Evolutionary conservation across 2,113 vertebrate genomes (phyloP), one percentile per base, ranked within the genome.

Genomic region (Pteropus alecto): DNA sequence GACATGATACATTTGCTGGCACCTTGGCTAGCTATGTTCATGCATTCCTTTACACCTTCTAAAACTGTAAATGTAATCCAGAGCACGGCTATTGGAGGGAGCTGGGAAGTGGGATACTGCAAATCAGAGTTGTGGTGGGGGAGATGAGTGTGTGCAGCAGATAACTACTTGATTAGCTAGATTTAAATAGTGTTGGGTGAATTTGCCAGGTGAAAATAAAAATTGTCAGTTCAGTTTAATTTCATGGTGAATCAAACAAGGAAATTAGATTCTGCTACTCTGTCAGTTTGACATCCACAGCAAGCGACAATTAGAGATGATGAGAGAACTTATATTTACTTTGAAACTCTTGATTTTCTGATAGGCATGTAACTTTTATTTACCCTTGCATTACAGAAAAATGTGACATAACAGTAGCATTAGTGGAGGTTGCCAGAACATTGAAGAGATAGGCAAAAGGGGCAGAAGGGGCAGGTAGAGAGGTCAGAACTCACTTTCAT

Each of bases 171-270:
- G 98, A 99, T 99, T 98, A 99, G 96, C 96, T 98, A 98, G 98
- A 98, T 98, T 99, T 99, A 98, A 99, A 98, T 98, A 98, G 98
- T 98, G 98, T 98, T 70, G 96, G 98, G 98, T 0, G 97, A 99
- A 98, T 98, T 98, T 98, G 96, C 98, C 97, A 99, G 98, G 98
- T 99, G 99, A 99, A 99, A 99, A 99, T 99, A 98, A 99, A 99
- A 99, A 98, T 98, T 98, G 98, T 98, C 98, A 85, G 98, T 98
- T 99, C 98, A 98, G 98, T 98, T 99, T 99, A 99, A 99, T 99
- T 99, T 99, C 98, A 99, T 98, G 98, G 98, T 98, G 98, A 99
- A 99, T 99, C 98, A 99, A 98, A 99, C 98, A 99, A 98, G 98
- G 98, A 99, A 99, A 99, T 99, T 99, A 99, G 98, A 98, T 99